phyloP scores from a whole-genome alignment of 2,888 invertebrate species.

The Podotricha telesiphe region DNA sequence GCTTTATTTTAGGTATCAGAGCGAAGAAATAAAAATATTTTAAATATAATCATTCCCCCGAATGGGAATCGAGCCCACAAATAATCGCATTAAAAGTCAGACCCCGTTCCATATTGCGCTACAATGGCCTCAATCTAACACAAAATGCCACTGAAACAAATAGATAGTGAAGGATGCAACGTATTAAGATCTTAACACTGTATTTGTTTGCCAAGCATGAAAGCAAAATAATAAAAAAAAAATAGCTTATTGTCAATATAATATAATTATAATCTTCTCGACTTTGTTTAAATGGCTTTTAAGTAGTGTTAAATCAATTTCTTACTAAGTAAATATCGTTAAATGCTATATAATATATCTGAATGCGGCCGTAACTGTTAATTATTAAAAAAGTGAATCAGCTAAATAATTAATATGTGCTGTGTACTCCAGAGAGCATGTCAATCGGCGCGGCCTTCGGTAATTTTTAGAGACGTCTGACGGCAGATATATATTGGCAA shows the following conservation, averaged over 20 bases:
- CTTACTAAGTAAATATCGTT: not conserved
- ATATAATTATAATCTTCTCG: not conserved
- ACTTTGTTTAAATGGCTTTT: not conserved
- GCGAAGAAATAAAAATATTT: too few species aligned
- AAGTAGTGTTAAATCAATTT: not conserved
- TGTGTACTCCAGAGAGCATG: constrained; percentile 38
- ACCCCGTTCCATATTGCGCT: too few species aligned
- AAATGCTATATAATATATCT: not conserved
- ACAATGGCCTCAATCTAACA: too few species aligned
- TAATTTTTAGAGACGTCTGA: constrained; percentile 42
- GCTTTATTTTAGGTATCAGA: too few species aligned
- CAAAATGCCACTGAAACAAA: too few species aligned
- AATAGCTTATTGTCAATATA: too few species aligned
- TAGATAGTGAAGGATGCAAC: too few species aligned
- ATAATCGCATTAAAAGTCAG: too few species aligned
- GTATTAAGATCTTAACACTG: too few species aligned
- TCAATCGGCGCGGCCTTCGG: constrained; percentile 39
- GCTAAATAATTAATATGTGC: not conserved
- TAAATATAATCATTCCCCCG: too few species aligned
- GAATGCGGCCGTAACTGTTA: not conserved
- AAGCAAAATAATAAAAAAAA: not conserved
- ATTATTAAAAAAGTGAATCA: constrained; percentile 10
- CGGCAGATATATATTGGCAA: constrained; percentile 38
- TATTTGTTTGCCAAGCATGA: too few species aligned
- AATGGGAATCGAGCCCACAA: too few species aligned